Evolutionary conservation across 2,113 vertebrate species (phyloP).

Genomic region (Blennius ocellaris): DNA sequence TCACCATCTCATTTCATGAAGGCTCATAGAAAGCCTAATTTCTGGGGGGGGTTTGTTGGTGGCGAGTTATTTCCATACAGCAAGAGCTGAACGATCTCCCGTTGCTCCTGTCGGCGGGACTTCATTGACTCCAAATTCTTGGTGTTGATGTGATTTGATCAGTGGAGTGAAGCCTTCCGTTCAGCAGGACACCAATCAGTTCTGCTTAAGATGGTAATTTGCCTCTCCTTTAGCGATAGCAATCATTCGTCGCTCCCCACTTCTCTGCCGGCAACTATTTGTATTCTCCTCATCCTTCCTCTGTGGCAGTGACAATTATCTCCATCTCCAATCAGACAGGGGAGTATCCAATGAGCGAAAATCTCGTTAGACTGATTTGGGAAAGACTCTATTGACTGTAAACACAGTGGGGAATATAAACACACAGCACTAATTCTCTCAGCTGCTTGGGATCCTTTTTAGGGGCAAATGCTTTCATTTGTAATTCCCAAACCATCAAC

Average conservation of each 20-base stretch:
- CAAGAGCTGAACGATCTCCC: not conserved
- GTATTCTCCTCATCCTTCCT: slow-evolving; percentile 55
- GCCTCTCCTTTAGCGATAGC: slow-evolving; percentile 56
- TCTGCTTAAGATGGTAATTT: slow-evolving; percentile 70
- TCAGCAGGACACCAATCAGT: slow-evolving; percentile 66
- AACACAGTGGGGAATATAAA: slow-evolving; percentile 61
- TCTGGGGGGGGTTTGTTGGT: slow-evolving; percentile 21
- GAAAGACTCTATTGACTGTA: slow-evolving; percentile 72
- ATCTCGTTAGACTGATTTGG: slow-evolving; percentile 67
- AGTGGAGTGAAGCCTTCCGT: slow-evolving; percentile 54
- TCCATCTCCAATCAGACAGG: slow-evolving; percentile 63
- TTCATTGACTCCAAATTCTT: slow-evolving; percentile 37
- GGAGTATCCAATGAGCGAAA: slow-evolving; percentile 53
- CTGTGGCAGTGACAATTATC: slow-evolving; percentile 68
- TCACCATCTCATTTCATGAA: slow-evolving; percentile 35
- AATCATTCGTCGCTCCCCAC: slow-evolving; percentile 52
- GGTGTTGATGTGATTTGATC: slow-evolving; percentile 53
- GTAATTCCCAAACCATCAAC: slow-evolving; percentile 2
- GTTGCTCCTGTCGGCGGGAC: slow-evolving; percentile 14
- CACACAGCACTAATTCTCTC: slow-evolving; percentile 50
- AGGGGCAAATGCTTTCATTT: slow-evolving; percentile 16
- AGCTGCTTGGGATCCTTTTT: slow-evolving; percentile 30
- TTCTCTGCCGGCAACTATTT: slow-evolving; percentile 43
- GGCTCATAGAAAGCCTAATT: slow-evolving; percentile 7
- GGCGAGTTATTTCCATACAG: slow-evolving; percentile 21